Conservation (phyloP, 2,797 vertebrate species). For the Onychomys torridus region DNA sequence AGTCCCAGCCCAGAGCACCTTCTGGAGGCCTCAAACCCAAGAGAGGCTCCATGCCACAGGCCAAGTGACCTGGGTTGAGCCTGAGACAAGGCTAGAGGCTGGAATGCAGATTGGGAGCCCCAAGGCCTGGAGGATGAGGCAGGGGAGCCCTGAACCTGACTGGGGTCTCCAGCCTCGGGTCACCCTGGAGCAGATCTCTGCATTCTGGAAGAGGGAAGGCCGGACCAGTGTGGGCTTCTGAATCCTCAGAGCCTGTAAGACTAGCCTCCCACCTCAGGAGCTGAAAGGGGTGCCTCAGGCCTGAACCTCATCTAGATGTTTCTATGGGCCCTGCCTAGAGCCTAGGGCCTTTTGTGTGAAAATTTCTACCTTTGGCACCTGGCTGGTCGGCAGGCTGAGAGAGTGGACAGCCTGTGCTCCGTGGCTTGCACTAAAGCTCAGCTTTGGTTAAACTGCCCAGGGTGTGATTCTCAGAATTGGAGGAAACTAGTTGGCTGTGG, state of each 20-base stretch:
- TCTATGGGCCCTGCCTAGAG: neutral
- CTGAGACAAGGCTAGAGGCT: conserved; percentile 38
- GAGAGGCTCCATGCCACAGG: neutral
- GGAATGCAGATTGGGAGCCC: neutral
- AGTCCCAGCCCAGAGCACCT: conserved; percentile 55
- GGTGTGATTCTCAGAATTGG: neutral
- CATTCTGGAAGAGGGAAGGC: conserved; percentile 81
- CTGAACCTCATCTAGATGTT: neutral
- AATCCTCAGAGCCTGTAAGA: neutral
- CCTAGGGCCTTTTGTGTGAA: neutral
- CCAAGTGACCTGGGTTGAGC: conserved; percentile 74
- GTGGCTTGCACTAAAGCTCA: neutral
- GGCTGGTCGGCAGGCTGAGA: neutral
- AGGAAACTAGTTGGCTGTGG: neutral
- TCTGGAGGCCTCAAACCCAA: conserved; percentile 66
- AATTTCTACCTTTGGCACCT: neutral
- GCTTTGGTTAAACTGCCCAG: neutral
- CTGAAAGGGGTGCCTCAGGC: neutral
- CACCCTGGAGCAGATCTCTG: conserved; percentile 81
- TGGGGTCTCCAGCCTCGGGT: conserved; percentile 82
- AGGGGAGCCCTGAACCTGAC: conserved; percentile 67
- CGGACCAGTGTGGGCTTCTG: conserved; percentile 71
- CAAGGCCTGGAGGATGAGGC: conserved; percentile 31
- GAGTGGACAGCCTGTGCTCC: neutral
- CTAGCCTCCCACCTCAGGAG: neutral